Percentiles rank a stretch among this genome's conserved stretches.
phyloP scores from a whole-genome alignment of 2,797 vertebrate species.

The Myiotriccus ornatus region DNA sequence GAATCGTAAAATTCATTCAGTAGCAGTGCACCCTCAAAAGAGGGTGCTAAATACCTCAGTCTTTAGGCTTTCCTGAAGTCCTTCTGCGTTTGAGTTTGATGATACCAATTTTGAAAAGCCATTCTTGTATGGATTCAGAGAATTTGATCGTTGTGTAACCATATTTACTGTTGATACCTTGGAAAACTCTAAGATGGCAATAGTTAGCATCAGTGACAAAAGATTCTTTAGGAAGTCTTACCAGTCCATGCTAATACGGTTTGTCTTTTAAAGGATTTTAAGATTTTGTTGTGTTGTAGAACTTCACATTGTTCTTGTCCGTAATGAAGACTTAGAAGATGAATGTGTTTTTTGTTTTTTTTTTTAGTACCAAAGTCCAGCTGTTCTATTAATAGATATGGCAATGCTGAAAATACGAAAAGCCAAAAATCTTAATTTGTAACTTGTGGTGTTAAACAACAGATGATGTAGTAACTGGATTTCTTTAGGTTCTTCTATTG shows the following conservation, averaged over 20 bases:
- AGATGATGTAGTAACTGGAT: conserved; percentile 46
- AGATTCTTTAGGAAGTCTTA: background rate
- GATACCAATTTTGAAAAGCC: background rate
- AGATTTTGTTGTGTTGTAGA: background rate
- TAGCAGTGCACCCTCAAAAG: background rate
- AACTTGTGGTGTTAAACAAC: background rate
- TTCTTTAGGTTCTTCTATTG: background rate
- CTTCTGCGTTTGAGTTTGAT: background rate
- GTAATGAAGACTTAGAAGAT: background rate
- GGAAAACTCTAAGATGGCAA: background rate
- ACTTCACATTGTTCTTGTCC: background rate
- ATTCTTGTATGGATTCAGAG: background rate
- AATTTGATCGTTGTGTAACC: background rate
- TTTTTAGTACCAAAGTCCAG: background rate
- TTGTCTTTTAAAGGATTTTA: background rate
- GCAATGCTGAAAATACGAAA: background rate
- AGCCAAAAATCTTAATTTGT: background rate
- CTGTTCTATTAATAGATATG: background rate
- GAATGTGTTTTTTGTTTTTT: background rate
- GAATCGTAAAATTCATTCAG: background rate
- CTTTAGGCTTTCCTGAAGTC: conserved; percentile 7
- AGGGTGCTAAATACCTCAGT: background rate
- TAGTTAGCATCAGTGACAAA: background rate
- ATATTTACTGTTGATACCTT: background rate
- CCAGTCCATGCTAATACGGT: background rate